Conservation (phyloP, 2,797 vertebrate genomes). For the Acipenser oxyrinchus region DNA sequence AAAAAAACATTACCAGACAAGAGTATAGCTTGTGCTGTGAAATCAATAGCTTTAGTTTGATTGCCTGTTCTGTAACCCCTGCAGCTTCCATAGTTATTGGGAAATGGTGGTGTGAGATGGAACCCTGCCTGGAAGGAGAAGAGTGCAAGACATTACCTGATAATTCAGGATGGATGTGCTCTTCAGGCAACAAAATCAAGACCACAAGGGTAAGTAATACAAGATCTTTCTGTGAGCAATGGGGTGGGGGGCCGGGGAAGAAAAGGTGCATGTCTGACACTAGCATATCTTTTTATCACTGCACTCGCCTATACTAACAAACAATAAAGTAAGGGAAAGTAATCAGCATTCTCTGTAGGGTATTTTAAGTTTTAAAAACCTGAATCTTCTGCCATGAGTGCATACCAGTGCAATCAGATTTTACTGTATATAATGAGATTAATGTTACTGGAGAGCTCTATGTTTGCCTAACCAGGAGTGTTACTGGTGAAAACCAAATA, state of each 20-base stretch:
- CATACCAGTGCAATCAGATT: no score
- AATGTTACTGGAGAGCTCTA: no score
- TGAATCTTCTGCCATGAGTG: no score
- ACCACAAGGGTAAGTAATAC: conserved; percentile 85
- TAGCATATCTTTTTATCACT: no score
- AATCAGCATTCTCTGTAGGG: no score
- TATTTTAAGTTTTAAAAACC: no score
- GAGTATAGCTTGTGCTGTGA: conserved; percentile 4
- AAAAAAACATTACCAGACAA: conserved; percentile 1
- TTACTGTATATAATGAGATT: no score
- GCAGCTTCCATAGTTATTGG: conserved; percentile 93
- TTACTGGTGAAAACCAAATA: no score
- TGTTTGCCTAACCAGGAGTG: no score
- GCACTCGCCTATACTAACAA: no score
- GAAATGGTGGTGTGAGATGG: conserved; percentile 98
- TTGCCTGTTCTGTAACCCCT: conserved; percentile 32
- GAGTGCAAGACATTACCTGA: conserved; percentile 95
- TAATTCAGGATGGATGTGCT: conserved; percentile 97
- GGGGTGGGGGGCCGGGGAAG: not conserved
- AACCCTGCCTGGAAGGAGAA: conserved; percentile 92
- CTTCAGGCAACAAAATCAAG: conserved; percentile 96
- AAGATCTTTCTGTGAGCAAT: not conserved
- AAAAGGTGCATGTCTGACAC: conserved; percentile 17
- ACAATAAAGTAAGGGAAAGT: no score
- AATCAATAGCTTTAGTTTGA: conserved; percentile 28